Percentiles rank a stretch among this genome's conserved stretches.
Evolutionary conservation across 2,113 vertebrate species (phyloP).

Genomic region (Microcebus murinus): DNA sequence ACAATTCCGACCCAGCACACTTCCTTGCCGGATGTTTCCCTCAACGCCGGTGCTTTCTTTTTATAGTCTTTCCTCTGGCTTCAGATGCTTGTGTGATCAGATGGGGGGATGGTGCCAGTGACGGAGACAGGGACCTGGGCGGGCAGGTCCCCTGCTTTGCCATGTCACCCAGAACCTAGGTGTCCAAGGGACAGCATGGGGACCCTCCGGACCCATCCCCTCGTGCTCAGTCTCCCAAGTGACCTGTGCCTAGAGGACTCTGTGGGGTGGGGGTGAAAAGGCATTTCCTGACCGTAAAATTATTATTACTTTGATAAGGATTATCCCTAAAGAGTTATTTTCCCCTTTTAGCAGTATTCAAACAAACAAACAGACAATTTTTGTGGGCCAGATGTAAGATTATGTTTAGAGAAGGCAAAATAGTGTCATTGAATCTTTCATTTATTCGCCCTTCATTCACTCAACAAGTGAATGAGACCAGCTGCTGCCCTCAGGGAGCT

Average conservation of each 20-base stretch:
- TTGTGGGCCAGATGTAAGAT: background rate
- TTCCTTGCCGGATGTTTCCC: conserved; percentile 88
- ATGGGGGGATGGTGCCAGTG: conserved; percentile 57
- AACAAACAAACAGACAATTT: conserved; percentile 10
- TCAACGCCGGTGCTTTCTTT: conserved; percentile 76
- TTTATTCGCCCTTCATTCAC: background rate
- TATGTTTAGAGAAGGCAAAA: background rate
- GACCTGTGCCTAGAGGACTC: background rate
- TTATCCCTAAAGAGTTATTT: conserved; percentile 30
- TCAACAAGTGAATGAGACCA: background rate
- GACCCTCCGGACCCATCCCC: background rate
- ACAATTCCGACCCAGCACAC: conserved; percentile 82
- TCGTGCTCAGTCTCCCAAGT: background rate
- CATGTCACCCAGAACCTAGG: background rate
- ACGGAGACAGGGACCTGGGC: background rate
- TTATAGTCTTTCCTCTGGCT: conserved; percentile 85
- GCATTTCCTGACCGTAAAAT: conserved; percentile 35
- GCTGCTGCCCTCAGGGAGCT: background rate
- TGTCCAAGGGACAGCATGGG: background rate
- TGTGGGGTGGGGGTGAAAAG: background rate
- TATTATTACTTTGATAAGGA: conserved; percentile 22
- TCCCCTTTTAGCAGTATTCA: background rate
- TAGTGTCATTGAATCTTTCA: background rate
- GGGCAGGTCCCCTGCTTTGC: background rate
- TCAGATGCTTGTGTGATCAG: conserved; percentile 82